These are phyloP conservation scores for Drosophila athabasca DNA, from an alignment of 1,140 invertebrate species.

Conservation along the genomic window DNA sequence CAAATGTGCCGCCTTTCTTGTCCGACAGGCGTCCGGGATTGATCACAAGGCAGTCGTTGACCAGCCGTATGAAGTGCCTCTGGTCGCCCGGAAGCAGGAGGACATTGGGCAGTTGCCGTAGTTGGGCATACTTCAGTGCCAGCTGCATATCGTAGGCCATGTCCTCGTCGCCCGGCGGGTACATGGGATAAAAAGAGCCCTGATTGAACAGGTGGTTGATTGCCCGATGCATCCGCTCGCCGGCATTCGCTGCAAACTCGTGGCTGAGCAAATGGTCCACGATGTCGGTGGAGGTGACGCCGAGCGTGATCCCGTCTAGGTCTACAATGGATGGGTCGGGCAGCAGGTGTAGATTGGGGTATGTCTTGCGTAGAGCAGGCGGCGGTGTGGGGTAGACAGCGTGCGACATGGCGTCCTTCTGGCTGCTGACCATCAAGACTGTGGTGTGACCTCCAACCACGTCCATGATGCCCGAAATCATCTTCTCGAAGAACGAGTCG, in stretches of 20 bases:
- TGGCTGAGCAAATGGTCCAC: slow-evolving; percentile 91
- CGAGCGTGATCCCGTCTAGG: slow-evolving; percentile 90
- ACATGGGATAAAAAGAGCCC: slow-evolving; percentile 92
- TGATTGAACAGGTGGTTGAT: slow-evolving; percentile 91
- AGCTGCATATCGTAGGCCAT: slow-evolving; percentile 88
- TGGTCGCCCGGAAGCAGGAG: slow-evolving; percentile 93
- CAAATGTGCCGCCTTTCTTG: slow-evolving; percentile 86
- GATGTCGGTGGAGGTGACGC: slow-evolving; percentile 91
- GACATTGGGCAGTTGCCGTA: slow-evolving; percentile 90
- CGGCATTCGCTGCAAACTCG: slow-evolving; percentile 87
- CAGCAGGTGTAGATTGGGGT: slow-evolving; percentile 86
- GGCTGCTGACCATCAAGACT: slow-evolving; percentile 88
- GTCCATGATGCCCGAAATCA: slow-evolving; percentile 87
- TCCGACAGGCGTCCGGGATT: slow-evolving; percentile 93
- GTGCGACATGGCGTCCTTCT: slow-evolving; percentile 90
- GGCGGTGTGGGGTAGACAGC: slow-evolving; percentile 93
- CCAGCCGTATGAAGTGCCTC: slow-evolving; percentile 87
- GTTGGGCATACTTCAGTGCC: slow-evolving; percentile 87
- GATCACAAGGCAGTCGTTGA: slow-evolving; percentile 90
- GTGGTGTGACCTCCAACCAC: slow-evolving; percentile 78
- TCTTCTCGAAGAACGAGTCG: slow-evolving; percentile 88
- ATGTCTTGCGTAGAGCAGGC: slow-evolving; percentile 85
- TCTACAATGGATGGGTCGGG: slow-evolving; percentile 92
- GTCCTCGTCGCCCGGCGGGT: slow-evolving; percentile 88
- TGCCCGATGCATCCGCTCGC: slow-evolving; percentile 89